Conservation (phyloP, 2,113 vertebrate species). For the Eptatretus burgeri region DNA sequence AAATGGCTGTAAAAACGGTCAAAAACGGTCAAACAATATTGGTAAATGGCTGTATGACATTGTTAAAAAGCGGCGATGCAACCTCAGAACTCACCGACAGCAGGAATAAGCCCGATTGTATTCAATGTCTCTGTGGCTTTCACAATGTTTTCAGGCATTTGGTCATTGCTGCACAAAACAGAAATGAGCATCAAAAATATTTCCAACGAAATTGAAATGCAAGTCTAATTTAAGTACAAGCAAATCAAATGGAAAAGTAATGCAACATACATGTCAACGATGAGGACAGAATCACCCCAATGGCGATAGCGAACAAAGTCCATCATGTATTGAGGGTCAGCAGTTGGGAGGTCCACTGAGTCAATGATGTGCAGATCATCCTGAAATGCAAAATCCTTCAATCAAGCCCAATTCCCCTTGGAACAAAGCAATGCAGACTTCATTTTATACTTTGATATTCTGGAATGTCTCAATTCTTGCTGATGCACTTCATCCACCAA, state of each 20-base stretch:
- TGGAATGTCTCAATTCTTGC: background rate
- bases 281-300: conserved; percentile 39
- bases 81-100: conserved; percentile 38
- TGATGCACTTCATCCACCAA: no score
- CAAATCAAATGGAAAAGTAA: background rate
- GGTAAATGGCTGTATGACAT: background rate
- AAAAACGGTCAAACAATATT: background rate
- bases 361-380: conserved; percentile 37
- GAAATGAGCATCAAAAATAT: background rate
- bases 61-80: background rate
- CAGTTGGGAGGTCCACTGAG: conserved; percentile 27
- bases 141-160: conserved; percentile 28
- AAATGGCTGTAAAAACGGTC: no score
- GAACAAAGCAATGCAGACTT: background rate
- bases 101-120: conserved; percentile 37
- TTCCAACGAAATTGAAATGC: background rate
- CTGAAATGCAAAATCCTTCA: conserved; percentile 14
- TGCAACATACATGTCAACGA: conserved; percentile 35
- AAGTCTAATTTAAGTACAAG: background rate
- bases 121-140: conserved; percentile 22
- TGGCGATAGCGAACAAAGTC: conserved; percentile 24
- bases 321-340: conserved; percentile 32
- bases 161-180: conserved; percentile 19
- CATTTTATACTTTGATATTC: background rate
- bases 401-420: no score